Evolutionary conservation across 2,113 vertebrate genomes (phyloP).

Genomic region (Malurus alboscapulatus): DNA sequence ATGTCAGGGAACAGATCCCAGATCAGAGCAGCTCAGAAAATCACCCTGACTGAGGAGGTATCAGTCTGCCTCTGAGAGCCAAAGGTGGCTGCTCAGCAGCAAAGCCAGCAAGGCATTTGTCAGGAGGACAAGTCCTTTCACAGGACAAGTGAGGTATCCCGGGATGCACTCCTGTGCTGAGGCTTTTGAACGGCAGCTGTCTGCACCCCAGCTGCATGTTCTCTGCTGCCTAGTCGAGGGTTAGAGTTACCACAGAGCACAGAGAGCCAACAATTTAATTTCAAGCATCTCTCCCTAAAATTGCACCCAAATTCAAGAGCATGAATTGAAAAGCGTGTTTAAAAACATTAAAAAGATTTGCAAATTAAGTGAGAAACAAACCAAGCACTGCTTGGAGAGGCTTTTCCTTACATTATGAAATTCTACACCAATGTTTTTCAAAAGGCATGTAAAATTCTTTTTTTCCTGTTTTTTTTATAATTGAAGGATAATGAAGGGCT

Average conservation of each 20-base stretch:
- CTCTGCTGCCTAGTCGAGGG: not conserved
- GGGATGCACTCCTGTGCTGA: not conserved
- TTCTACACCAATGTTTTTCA: not conserved
- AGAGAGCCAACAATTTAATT: slow-evolving; percentile 1
- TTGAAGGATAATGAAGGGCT: not conserved
- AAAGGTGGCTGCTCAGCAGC: not conserved
- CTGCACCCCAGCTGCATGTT: not conserved
- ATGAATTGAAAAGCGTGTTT: not conserved
- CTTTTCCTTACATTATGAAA: not conserved
- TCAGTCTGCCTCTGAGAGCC: not conserved
- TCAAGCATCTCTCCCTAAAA: slow-evolving; percentile 13
- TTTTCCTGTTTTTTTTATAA: not conserved
- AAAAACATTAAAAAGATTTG: not conserved
- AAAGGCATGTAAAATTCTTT: not conserved
- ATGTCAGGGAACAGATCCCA: not conserved
- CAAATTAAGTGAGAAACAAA: slow-evolving; percentile 14
- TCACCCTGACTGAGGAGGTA: not conserved
- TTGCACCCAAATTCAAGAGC: slow-evolving; percentile 4
- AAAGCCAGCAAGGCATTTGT: not conserved
- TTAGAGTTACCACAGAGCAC: not conserved
- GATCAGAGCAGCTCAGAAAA: not conserved
- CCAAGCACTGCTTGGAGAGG: not conserved
- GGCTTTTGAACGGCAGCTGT: not conserved
- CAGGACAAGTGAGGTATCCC: not conserved
- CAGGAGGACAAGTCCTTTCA: not conserved